Evolutionary conservation across 2,797 vertebrate genomes (phyloP).

Genomic region (Falco berigora): DNA sequence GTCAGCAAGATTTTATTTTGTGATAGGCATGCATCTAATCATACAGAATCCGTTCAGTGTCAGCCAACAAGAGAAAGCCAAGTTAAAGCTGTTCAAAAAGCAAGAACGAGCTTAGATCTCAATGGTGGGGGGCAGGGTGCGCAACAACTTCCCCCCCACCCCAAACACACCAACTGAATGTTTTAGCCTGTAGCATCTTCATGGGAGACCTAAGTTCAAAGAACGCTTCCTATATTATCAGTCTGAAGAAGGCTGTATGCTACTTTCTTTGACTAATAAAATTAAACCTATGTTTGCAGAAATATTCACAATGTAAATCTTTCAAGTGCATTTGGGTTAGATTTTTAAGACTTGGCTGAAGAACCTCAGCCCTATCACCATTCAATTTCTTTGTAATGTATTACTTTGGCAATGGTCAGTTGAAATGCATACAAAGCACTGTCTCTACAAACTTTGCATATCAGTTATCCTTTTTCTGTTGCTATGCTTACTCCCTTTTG

Average conservation of each 20-base stretch:
- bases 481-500: neutral
- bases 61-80: neutral
- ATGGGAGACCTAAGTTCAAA: neutral
- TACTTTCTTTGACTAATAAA: neutral
- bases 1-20: neutral
- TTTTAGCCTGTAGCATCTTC: neutral
- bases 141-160: neutral
- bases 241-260: neutral
- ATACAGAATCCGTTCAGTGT: neutral
- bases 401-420: neutral
- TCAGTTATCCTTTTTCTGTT: neutral
- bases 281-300: neutral
- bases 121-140: accelerated
- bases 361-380: neutral
- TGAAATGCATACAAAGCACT: conserved; percentile 11
- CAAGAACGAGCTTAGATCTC: neutral
- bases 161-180: neutral
- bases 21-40: neutral
- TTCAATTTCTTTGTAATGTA: neutral
- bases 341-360: neutral
- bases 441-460: neutral
- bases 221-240: neutral
- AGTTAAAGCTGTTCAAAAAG: neutral
- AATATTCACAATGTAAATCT: neutral
- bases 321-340: neutral